Base-by-base conservation (phyloP, 2,113 vertebrate species). In the Tylochromis polylepis region DNA sequence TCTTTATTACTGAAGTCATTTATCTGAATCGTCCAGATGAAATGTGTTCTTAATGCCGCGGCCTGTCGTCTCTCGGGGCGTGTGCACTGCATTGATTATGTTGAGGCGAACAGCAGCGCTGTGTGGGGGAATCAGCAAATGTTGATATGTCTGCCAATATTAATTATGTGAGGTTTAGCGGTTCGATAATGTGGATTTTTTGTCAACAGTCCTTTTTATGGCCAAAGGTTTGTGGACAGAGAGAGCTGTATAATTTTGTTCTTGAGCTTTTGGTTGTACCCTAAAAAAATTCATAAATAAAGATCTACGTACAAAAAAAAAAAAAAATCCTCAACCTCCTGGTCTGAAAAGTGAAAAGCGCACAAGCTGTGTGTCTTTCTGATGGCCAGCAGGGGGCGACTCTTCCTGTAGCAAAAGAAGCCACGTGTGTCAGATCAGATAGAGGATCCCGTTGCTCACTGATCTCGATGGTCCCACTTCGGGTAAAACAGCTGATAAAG, bases 21-120 rank as follows among this genome's bases (percentile, higher is more conserved):
- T 65, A 82, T 82, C 72, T 83, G 87, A 85, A 83, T 85, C 72
- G 34, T 87, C 75, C 79, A 51, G 75, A 75, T 85, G 58, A 57
- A 85, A 72, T 49, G 67, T 86, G 57, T 79, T 65, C 86, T 78
- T 81, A 36, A 58, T 27, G 70, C 83, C 34, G 36, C 46, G 2
- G 16, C 5, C 22, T 20, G 70, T 29, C 43, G 11, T 31, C 70
- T 77, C 24, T 51, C 3, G 24, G 15, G 43, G 15, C 2, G 10
- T 31, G 43, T 27, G 10, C 70, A 20, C 43, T 51, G 4, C 18
- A 51, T 51, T 77, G 70, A 77, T 77, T 77, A 31, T 77, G 46
- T 51, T 31, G 46, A 77, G 16, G 8, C 31, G 11, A 51, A 77
- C 70, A 77, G 29, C 27, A 51, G 70, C 6, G 2, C 70, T 77